Evolutionary conservation across 2,797 vertebrate genomes (phyloP), one percentile per base, ranked within the genome.

Genomic region (Sphenopsis melanotis): DNA sequence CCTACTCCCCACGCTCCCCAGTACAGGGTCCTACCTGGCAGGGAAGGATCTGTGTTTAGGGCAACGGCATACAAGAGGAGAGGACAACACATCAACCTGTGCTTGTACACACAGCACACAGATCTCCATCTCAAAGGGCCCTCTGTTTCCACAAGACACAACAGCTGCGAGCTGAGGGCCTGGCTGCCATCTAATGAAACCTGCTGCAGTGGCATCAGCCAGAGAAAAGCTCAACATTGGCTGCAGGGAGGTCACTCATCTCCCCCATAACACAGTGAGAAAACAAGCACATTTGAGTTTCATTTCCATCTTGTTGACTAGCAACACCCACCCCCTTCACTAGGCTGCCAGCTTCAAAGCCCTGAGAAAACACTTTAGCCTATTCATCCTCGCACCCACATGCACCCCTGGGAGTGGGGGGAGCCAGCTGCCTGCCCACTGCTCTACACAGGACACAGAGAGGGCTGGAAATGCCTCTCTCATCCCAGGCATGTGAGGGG

Each of bases 301-400:
- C 63, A 52, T 55, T 90, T 88, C 57, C 49, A 80, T 83, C 41
- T 59, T 86, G 79, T 60, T 92, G 70, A 91, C 68, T 56, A 88
- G 89, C 27, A 83, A 82, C 80, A 64, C 44, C 47, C 79, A 80
- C 68, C 27, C 49, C 70, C 77, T 93, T 63, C 50, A 71, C 32
- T 19, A 53, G 66, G 47, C 81, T 94, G 68, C 83, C 88, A 83
- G 46, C 88, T 94, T 96, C 91, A 95, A 94, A 96, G 91, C 41
- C 63, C 84, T 68, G 61, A 76, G 69, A 70, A 95, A 76, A 82
- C 82, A 93, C 88, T 94, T 91, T 3, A 69, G 61, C 37, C 41
- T 80, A 93, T 96, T 96, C 83, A 96, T 91, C 64, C 61, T 86
- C 0, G 8, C 24, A 12, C 91, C 91, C 93, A 95, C 92, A 77